Base-by-base conservation (phyloP, 2,797 vertebrate species). In the Tympanoctomys barrerae region DNA sequence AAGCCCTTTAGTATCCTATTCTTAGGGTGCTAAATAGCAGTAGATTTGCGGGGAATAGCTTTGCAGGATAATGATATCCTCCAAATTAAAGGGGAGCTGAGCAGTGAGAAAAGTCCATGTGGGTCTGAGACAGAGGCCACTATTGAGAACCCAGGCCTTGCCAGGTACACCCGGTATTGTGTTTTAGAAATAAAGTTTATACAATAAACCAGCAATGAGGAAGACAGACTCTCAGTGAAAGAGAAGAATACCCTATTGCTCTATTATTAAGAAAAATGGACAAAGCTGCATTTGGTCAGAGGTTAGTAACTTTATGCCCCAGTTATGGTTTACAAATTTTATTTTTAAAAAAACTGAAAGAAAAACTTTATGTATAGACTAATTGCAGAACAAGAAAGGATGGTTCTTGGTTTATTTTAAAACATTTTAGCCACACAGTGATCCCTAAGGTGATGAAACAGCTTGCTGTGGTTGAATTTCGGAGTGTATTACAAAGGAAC, bases 401-500 rank as follows among this genome's bases (percentile, higher is more conserved):
- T 46, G 39, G 19, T 46, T 42, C 79, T 94, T 83, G 62, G 33
- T 83, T 91, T 90, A 64, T 89, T 82, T 92, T 81, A 61, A 31
- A 92, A 49, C 2, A 31, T 39, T 81, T 86, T 39, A 31, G 24
- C 49, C 92, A 96, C 94, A 31, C 80, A 57, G 1, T 62, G 16
- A 31, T 87, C 82, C 94, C 87, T 52, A 71, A 87, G 77, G 54
- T 59, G 78, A 21, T 19, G 26, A 42, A 85, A 64, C 57, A 87
- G 52, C 62, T 64, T 70, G n/a, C 78, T 42, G 71, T 78, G 22
- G 95, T 62, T 89, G 59, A 73, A 78, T 91, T 71, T 87, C 36
- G 91, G 68, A 33, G 21, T 80, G 80, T 81, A n/a, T 89, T 91
- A 62, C 54, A 81, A 91, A 84, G 78, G 28, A 73, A 88, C 49